Evolutionary conservation across 2,797 vertebrate genomes (phyloP), one percentile per base, ranked within the genome.

Genomic region (Scomberomorus guttatus): DNA sequence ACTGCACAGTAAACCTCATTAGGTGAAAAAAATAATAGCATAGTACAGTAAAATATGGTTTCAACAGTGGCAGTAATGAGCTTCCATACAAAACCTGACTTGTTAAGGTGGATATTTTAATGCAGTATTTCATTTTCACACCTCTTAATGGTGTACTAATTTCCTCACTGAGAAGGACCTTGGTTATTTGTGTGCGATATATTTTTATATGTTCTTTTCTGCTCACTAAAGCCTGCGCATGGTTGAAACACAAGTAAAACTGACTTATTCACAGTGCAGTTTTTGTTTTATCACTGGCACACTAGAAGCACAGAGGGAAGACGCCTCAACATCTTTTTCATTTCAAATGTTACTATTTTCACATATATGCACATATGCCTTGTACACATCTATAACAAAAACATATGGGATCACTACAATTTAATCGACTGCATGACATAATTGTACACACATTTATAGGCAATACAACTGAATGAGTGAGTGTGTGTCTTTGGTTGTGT

Each of bases 401-500:
- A 20, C 10, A 17, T 15, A 50, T 20, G 54, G 3, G 14, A 24
- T 13, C 13, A 2, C 20, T 37, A 15, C 18, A 39, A 39, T 15
- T 24, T 4, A 61, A 65, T 57, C 2, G 59, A 20, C 3, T 5
- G 27, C 2, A 20, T 44, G 50, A 48, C 37, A 58, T 18, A 67
- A 61, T 55, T 48, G 18, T 48, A 29, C 13, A n/a, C 34, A 61
- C 44, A 54, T 25, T 72, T 12, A 29, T 18, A 67, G 25, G 24
- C 44, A 44, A 13, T 22, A 4, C 58, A n/a, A 37, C 62, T 29
- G 52, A 7, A 46, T 46, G 55, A 39, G 51, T 39, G 44, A 66
- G 60, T 80, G 44, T 69, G 52, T 70, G 10, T 42, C 69, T 34
- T 56, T 29, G 18, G 20, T 5, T 46, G 59, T 67, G 55, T 85